phyloP scores from a whole-genome alignment of 2,113 vertebrate genomes.

The Sturnus vulgaris region DNA sequence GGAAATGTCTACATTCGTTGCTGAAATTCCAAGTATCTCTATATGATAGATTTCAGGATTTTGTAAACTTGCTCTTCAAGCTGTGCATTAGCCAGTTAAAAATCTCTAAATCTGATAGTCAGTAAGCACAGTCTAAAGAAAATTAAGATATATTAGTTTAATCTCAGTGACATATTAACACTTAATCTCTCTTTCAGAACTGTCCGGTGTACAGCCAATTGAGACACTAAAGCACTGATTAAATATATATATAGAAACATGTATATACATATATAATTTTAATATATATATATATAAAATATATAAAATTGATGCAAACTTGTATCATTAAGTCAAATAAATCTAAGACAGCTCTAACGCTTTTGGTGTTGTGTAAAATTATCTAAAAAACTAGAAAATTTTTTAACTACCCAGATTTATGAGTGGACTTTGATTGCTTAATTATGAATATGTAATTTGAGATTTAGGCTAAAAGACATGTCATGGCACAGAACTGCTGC shows the following conservation, averaged over 20 bases:
- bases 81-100: background rate
- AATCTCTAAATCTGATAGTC: background rate
- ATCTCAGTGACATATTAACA: background rate
- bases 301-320: background rate
- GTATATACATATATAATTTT: too few species aligned
- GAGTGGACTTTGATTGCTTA: background rate
- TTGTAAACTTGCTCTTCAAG: background rate
- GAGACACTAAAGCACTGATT: background rate
- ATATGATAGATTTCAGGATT: background rate
- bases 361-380: background rate
- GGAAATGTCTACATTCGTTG: background rate
- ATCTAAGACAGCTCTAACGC: background rate
- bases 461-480: background rate
- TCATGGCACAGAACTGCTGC: background rate
- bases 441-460: background rate
- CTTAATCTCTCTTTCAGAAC: background rate
- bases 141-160: background rate
- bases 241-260: background rate
- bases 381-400: background rate
- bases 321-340: background rate
- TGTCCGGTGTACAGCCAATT: background rate
- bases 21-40: background rate
- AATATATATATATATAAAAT: background rate
- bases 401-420: background rate
- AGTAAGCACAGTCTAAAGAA: background rate